Evolutionary conservation across 2,888 invertebrate species (phyloP).

Genomic region (Eugnorisma glareosa): DNA sequence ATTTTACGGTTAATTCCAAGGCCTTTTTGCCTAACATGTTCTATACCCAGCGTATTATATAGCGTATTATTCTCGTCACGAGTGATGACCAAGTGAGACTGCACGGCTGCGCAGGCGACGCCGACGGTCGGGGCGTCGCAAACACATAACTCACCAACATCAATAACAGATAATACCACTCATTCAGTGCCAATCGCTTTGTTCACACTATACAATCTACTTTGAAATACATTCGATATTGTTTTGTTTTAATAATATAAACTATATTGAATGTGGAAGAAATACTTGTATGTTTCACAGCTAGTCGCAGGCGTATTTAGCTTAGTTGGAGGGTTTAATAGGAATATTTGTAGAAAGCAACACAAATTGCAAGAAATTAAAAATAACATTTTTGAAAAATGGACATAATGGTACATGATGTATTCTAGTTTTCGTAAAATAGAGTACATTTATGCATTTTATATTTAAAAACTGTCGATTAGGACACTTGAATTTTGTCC

Average conservation of each 20-base stretch:
- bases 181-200: conserved; percentile 79
- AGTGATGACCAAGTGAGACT: conserved; percentile 79
- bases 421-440: background rate
- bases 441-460: background rate
- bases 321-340: background rate
- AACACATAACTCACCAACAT: conserved; percentile 80
- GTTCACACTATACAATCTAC: conserved; percentile 70
- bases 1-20: conserved; percentile 40
- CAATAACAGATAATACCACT: conserved; percentile 80
- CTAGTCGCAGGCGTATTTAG: conserved; percentile 4
- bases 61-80: conserved; percentile 81
- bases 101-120: conserved; percentile 77
- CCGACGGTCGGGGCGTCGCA: conserved; percentile 61
- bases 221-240: conserved; percentile 46
- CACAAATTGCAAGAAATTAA: background rate
- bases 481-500: conserved; percentile 34
- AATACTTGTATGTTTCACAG: background rate
- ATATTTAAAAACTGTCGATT: conserved; percentile 12
- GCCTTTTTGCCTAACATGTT: conserved; percentile 54
- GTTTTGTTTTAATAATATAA: conserved; percentile 30
- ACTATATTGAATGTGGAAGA: conserved; percentile 10
- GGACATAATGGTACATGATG: background rate
- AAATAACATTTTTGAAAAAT: background rate
- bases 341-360: background rate
- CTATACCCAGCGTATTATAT: conserved; percentile 66